A percentile compares a stretch with the other conserved stretches of the same genome.
phyloP scores from a whole-genome alignment of 2,113 vertebrate species.

The Istiophorus platypterus region DNA sequence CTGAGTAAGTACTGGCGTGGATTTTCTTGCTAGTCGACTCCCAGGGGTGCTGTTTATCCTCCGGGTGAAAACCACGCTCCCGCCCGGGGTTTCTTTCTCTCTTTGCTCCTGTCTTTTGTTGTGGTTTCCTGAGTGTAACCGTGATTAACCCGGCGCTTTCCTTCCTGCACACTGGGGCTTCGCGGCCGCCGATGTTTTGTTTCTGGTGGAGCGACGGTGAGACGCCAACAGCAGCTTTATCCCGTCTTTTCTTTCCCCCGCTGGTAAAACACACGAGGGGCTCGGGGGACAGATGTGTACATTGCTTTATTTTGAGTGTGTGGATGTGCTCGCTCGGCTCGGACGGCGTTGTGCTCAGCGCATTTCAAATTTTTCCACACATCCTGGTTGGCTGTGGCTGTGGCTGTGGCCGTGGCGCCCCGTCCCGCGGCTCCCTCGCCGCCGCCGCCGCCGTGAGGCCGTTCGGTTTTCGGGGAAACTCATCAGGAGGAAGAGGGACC shows the following conservation, averaged over 20 bases:
- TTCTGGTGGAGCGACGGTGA: background rate
- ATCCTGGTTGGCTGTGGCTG: constrained; percentile 67
- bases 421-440: constrained; percentile 44
- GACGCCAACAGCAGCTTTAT: background rate
- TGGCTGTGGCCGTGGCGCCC: constrained; percentile 48
- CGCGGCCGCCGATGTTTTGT: constrained; percentile 36
- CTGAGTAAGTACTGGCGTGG: constrained; percentile 76
- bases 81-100: constrained; percentile 32
- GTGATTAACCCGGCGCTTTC: constrained; percentile 67
- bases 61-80: constrained; percentile 10
- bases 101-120: constrained; percentile 70
- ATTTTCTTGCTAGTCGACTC: constrained; percentile 1
- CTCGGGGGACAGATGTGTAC: background rate
- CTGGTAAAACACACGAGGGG: background rate
- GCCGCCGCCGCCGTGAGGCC: constrained; percentile 34
- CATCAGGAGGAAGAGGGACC: constrained; percentile 33
- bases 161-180: constrained; percentile 56
- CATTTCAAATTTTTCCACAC: constrained; percentile 72
- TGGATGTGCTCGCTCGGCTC: constrained; percentile 16
- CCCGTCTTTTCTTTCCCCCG: background rate
- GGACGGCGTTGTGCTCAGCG: constrained; percentile 45
- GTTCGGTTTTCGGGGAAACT: constrained; percentile 13
- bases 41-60: constrained; percentile 35
- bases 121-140: constrained; percentile 73
- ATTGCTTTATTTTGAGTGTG: constrained; percentile 10